Percentiles rank a stretch among this genome's conserved stretches.
phyloP scores from a whole-genome alignment of 2,888 invertebrate species.

The Drosophila mayaguana region DNA sequence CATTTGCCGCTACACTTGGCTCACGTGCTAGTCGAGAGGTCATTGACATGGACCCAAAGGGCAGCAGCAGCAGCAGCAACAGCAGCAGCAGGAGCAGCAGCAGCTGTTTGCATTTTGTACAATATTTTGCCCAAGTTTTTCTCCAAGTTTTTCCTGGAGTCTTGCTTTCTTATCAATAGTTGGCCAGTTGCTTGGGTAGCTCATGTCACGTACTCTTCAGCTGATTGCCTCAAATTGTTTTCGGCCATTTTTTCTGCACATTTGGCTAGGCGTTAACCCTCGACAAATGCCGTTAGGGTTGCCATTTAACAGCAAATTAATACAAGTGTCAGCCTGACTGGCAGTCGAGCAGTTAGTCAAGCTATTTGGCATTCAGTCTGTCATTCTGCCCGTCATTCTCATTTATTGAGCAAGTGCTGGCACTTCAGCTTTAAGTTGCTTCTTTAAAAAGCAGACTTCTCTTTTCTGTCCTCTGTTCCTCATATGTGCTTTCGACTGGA shows the following conservation, averaged over 20 bases:
- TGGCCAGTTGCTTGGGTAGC: slow-evolving; percentile 26
- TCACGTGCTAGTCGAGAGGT: slow-evolving; percentile 67
- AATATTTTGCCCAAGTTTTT: slow-evolving; percentile 33
- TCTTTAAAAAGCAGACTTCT: background rate
- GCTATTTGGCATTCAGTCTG: slow-evolving; percentile 22
- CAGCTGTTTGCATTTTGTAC: slow-evolving; percentile 74
- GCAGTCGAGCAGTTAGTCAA: slow-evolving; percentile 26
- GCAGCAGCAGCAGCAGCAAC: slow-evolving; percentile 43
- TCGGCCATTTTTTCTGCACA: slow-evolving; percentile 61
- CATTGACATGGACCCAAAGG: slow-evolving; percentile 22
- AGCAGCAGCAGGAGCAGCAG: slow-evolving; percentile 41
- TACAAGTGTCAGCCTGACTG: slow-evolving; percentile 47
- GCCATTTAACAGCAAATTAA: slow-evolving; percentile 64
- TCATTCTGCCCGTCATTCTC: slow-evolving; percentile 43
- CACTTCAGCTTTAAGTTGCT: slow-evolving; percentile 33
- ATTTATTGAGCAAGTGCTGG: slow-evolving; percentile 8
- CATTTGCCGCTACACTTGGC: slow-evolving; percentile 81
- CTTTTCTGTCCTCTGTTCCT: background rate
- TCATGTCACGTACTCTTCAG: slow-evolving; percentile 61
- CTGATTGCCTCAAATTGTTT: slow-evolving; percentile 80
- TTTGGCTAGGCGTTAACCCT: slow-evolving; percentile 54
- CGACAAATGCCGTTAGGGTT: slow-evolving; percentile 42
- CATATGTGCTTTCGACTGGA: slow-evolving; percentile 28
- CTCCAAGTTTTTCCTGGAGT: slow-evolving; percentile 5
- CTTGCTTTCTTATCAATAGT: slow-evolving; percentile 44